Conservation (phyloP, 2,797 vertebrate genomes). For the Botia almorhae region DNA sequence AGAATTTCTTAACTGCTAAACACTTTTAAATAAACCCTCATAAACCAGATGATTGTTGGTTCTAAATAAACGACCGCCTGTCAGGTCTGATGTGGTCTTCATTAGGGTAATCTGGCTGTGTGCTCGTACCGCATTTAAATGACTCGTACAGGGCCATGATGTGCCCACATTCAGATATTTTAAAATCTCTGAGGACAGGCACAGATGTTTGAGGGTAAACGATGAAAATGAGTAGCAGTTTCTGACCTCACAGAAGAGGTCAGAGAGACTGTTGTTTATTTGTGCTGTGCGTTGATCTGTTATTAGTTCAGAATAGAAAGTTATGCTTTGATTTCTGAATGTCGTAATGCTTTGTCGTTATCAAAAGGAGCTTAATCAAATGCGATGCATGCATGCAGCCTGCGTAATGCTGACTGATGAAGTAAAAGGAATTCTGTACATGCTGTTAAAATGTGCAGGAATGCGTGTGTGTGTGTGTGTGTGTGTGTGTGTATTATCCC, state of each 20-base stretch:
- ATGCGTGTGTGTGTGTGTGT: neutral
- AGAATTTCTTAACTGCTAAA: slow-evolving; percentile 11
- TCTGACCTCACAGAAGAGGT: slow-evolving; percentile 24
- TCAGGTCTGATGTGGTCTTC: slow-evolving; percentile 51
- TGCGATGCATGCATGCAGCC: too few relatives aligned
- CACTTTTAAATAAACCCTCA: slow-evolving; percentile 6
- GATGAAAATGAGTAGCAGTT: slow-evolving; percentile 32
- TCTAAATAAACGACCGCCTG: slow-evolving; percentile 42
- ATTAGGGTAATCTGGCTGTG: slow-evolving; percentile 24
- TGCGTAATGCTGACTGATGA: neutral
- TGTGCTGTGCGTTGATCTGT: neutral
- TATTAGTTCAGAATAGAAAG: neutral
- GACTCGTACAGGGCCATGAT: slow-evolving; percentile 34
- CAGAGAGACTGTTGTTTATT: slow-evolving; percentile 17
- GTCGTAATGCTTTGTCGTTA: too few relatives aligned
- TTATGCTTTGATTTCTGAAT: slow-evolving; percentile 24
- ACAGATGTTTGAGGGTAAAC: slow-evolving; percentile 49
- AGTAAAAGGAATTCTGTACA: neutral
- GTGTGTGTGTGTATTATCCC: neutral
- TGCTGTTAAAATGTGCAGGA: slow-evolving; percentile 26
- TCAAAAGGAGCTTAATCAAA: too few relatives aligned
- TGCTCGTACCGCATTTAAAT: slow-evolving; percentile 54
- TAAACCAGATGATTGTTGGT: slow-evolving; percentile 13
- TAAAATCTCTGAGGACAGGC: neutral
- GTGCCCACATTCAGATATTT: neutral